These are phyloP conservation scores for Maniola hyperantus DNA, from an alignment of 2,888 invertebrate species.

Conservation along the genomic window DNA sequence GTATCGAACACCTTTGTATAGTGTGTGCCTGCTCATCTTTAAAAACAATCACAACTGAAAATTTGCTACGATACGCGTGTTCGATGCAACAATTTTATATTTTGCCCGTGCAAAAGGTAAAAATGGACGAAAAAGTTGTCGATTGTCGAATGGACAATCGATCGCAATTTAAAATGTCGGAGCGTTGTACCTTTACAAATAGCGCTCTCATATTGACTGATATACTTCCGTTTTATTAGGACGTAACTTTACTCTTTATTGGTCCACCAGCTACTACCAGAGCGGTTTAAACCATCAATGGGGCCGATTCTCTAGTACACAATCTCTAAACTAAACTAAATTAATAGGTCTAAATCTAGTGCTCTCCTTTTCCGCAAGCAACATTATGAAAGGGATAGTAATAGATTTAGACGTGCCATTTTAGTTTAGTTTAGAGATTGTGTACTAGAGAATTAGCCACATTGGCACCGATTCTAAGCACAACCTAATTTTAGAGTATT, in stretches of 20 bases:
- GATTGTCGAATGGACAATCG: neutral
- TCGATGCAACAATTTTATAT: neutral
- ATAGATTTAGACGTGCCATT: too few relatives aligned
- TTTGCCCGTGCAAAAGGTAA: neutral
- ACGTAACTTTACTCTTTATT: neutral
- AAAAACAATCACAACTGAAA: neutral
- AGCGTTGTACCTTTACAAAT: neutral
- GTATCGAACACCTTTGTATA: too few relatives aligned
- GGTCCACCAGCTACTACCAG: neutral
- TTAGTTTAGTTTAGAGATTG: too few relatives aligned
- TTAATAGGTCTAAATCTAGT: too few relatives aligned
- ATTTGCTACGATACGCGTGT: neutral
- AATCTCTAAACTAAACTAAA: too few relatives aligned
- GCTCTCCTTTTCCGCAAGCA: too few relatives aligned
- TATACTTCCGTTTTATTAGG: neutral
- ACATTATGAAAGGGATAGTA: too few relatives aligned
- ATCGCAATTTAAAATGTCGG: neutral
- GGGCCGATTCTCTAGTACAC: too few relatives aligned
- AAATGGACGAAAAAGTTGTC: neutral
- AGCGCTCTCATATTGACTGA: neutral
- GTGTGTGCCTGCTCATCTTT: neutral
- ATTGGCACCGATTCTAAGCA: too few relatives aligned
- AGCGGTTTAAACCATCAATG: too few relatives aligned
- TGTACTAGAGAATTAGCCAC: too few relatives aligned
- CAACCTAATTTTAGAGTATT: too few relatives aligned